A percentile compares a stretch with the other conserved stretches of the same genome.
phyloP scores from a whole-genome alignment of 2,113 vertebrate genomes.

The Bungarus multicinctus region DNA sequence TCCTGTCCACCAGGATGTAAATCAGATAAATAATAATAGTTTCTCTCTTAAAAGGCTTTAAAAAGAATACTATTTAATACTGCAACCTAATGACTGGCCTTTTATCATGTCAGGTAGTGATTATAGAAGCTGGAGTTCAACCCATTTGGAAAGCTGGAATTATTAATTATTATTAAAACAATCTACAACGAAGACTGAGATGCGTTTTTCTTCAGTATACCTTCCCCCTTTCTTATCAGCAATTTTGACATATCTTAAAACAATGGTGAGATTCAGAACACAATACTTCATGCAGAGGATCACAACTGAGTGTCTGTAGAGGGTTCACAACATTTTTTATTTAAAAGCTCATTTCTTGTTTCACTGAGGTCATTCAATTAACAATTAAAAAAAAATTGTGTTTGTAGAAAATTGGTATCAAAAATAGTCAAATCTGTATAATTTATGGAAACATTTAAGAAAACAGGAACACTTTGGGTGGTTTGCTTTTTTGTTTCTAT shows the following conservation, averaged over 20 bases:
- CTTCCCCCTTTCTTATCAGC: not conserved
- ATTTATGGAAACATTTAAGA: not conserved
- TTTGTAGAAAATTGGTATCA: not conserved
- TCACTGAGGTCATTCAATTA: not conserved
- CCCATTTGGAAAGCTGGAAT: not conserved
- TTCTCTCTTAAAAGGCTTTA: not conserved
- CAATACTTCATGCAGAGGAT: not conserved
- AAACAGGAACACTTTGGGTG: constrained; percentile 2
- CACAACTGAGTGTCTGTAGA: not conserved
- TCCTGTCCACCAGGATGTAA: not conserved
- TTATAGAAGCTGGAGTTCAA: not conserved
- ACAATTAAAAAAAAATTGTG: not conserved
- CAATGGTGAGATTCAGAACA: not conserved
- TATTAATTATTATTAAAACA: not conserved
- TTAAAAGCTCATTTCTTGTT: not conserved
- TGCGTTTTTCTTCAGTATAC: not conserved
- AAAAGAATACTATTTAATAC: not conserved
- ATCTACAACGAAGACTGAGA: not conserved
- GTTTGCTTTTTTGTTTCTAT: constrained; percentile 21
- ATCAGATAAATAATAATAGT: not conserved
- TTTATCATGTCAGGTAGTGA: not conserved
- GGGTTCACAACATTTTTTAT: not conserved
- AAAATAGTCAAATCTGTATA: not conserved
- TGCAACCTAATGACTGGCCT: not conserved
- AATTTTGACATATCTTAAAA: not conserved